These are phyloP conservation scores for Morpho achilles DNA, from an alignment of 2,888 invertebrate species.

Conservation along the genomic window DNA sequence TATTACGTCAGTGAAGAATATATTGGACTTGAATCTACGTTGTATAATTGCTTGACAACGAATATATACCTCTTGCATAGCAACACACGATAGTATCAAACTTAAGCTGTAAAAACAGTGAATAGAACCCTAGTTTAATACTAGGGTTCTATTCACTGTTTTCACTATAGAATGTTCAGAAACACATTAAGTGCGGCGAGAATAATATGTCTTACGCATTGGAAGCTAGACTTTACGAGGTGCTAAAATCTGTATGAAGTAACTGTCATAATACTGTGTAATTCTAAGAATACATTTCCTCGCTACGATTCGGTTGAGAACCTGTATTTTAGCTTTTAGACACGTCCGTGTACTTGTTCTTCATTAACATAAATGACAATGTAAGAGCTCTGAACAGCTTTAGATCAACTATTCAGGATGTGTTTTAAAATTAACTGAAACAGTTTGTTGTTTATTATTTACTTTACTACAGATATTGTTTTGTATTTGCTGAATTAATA, in stretches of 20 bases:
- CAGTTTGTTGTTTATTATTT: too few relatives aligned
- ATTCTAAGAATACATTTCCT: conserved; percentile 1
- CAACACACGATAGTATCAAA: neutral
- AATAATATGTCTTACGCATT: conserved; percentile 51
- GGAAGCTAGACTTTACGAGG: conserved; percentile 64
- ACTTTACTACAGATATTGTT: too few relatives aligned
- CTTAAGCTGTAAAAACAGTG: conserved; percentile 1
- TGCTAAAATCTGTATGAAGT: conserved; percentile 62
- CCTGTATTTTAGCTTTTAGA: conserved; percentile 7
- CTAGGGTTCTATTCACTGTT: too few relatives aligned
- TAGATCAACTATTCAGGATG: too few relatives aligned
- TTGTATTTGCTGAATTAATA: too few relatives aligned
- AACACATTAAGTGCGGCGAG: conserved; percentile 5
- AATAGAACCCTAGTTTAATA: neutral
- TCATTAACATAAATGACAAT: neutral
- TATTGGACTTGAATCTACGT: too few relatives aligned
- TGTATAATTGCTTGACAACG: too few relatives aligned
- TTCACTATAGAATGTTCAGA: neutral
- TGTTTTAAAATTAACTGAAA: too few relatives aligned
- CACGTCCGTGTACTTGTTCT: conserved; percentile 10
- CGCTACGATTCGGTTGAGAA: neutral
- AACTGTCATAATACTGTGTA: conserved; percentile 50
- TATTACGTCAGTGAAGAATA: too few relatives aligned
- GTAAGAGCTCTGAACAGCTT: conserved; percentile 31
- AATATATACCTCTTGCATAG: neutral